These are phyloP conservation scores for Xenopus laevis DNA, from an alignment of 2,113 vertebrate species.

Conservation along the genomic window DNA sequence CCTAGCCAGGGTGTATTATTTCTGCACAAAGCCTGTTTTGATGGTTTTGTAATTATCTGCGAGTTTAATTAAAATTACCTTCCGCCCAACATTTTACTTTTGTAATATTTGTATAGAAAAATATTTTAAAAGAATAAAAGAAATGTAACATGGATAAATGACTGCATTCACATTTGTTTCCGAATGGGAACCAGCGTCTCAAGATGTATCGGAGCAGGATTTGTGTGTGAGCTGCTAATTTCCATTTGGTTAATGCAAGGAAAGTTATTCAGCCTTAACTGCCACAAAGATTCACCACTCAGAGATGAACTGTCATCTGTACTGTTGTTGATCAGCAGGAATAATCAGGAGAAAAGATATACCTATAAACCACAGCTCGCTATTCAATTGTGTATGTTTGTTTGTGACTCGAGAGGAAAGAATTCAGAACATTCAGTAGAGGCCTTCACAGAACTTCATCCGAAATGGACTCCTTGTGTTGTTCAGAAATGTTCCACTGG, in stretches of 20 bases:
- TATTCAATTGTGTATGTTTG: background rate
- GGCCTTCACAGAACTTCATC: no score
- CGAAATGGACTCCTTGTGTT: no score
- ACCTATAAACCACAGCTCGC: background rate
- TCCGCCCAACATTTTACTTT: constrained; percentile 10
- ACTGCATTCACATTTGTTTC: background rate
- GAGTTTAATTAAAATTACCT: constrained; percentile 23
- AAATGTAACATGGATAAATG: background rate
- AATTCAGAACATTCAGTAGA: no score
- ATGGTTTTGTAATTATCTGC: constrained; percentile 12
- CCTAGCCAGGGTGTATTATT: background rate
- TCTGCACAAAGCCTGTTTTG: constrained; percentile 6
- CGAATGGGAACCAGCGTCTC: background rate
- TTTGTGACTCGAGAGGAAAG: no score
- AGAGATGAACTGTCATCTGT: background rate
- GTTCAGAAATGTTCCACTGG: no score
- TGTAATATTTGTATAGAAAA: no score
- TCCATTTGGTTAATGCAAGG: background rate
- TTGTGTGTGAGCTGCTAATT: background rate
- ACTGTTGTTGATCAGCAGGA: background rate
- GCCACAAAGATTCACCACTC: no score
- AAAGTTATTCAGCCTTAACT: background rate
- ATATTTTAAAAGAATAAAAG: background rate
- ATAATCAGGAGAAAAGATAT: background rate
- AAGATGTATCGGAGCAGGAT: background rate